Conservation (phyloP, 2,113 vertebrate genomes). For the Sturnira hondurensis region DNA sequence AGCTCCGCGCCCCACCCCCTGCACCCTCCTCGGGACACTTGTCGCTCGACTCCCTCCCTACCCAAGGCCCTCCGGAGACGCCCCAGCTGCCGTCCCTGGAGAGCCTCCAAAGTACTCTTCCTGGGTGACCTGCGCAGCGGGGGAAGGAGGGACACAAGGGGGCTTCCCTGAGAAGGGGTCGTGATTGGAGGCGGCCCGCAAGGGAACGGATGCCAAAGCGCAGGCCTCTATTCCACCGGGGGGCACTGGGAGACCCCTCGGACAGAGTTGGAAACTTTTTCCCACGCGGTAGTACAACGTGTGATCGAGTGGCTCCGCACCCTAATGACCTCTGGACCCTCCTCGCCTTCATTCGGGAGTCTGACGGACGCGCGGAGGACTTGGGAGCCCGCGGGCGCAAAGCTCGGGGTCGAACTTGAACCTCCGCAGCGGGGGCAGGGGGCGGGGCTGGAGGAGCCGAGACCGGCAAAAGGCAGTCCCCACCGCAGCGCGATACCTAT, state of each 20-base stretch:
- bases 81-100: fast-evolving
- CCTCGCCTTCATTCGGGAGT: neutral
- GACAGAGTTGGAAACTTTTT: constrained; percentile 52
- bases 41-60: neutral
- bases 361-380: neutral
- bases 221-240: neutral
- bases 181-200: neutral
- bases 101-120: neutral
- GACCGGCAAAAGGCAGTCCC: neutral
- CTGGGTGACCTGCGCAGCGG: neutral
- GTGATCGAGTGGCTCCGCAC: constrained; percentile 19
- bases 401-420: neutral
- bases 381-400: neutral
- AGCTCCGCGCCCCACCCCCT: no score
- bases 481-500: neutral
- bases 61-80: neutral
- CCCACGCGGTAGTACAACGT: constrained; percentile 22
- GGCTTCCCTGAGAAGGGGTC: neutral
- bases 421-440: neutral
- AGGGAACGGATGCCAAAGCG: neutral
- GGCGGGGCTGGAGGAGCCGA: neutral
- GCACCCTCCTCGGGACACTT: neutral
- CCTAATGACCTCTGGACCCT: neutral
- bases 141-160: neutral
- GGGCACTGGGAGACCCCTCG: neutral